A percentile compares a stretch with the other conserved stretches of the same genome.
These are phyloP conservation scores for Epinotia demarniana DNA, from an alignment of 2,888 invertebrate genomes.

Conservation along the genomic window DNA sequence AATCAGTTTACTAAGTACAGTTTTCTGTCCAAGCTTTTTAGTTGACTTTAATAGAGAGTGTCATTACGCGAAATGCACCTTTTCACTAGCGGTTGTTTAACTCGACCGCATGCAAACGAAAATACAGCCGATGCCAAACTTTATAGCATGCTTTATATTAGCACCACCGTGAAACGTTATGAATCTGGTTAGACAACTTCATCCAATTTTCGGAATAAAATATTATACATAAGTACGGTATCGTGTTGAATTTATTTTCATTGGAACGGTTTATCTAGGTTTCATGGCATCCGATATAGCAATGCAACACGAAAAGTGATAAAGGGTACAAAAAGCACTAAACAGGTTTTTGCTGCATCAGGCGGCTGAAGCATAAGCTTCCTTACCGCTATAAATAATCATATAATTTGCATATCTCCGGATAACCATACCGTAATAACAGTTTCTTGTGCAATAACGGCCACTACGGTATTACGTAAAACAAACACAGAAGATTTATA, in stretches of 20 bases:
- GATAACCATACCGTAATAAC: conserved; percentile 58
- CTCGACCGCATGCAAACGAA: background rate
- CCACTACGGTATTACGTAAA: conserved; percentile 62
- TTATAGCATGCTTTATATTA: conserved; percentile 7
- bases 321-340: conserved; percentile 25
- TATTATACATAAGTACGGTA: conserved; percentile 64
- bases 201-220: conserved; percentile 47
- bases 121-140: background rate
- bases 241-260: conserved; percentile 58
- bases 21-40: conserved; percentile 66
- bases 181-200: background rate
- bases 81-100: conserved; percentile 10
- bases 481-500: conserved; percentile 77
- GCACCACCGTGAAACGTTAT: conserved; percentile 8
- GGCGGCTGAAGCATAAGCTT: conserved; percentile 36
- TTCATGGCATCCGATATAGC: background rate
- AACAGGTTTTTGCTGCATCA: conserved; percentile 34
- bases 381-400: conserved; percentile 49
- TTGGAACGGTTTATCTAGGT: conserved; percentile 33
- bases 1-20: conserved; percentile 62
- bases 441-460: conserved; percentile 57
- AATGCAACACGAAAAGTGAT: background rate
- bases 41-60: conserved; percentile 53
- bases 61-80: conserved; percentile 24
- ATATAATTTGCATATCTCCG: conserved; percentile 57